Base-by-base conservation (phyloP, 1,140 invertebrate genomes). In the Globodera ellingtonae region DNA sequence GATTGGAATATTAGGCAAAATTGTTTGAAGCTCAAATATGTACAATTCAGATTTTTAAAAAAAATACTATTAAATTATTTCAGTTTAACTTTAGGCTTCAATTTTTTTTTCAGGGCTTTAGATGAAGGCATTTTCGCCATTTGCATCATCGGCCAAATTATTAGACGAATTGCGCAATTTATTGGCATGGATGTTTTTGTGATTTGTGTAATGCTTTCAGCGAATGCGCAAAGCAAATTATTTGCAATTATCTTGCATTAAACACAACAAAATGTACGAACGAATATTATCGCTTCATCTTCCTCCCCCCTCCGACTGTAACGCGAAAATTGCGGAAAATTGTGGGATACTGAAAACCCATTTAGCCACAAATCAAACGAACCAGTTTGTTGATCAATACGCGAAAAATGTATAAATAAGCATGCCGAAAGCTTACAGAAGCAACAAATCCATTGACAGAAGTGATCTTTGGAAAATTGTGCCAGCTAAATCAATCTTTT, bases 171-270 rank as follows among this genome's bases (percentile, higher is more conserved):
- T 62, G 56, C 56, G 56, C 56, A 62, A 15, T 35, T 62, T 62
- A 62, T 62, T 62, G 56, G 56, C 56, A 62, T 35, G 35, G 35
- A 35, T 35, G 35, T 35, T 35, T 35, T 35, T 35, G 35, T 35
- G 35, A 2, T 2, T 24, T 35, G 35, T 35, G 1, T 46, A 9
- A 77, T 77, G 35, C 44, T 79, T 44, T 62, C 18, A 13, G 21
- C 35, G 24, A 79, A 79, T 62, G 56, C 13, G 56, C 56, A 62
- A 62, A 18, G 56, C 56, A 62, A 62, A 62, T 62, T 62, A 62
- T 18, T 13, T 35, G 7, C 50, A 52, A 62, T 59, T 18, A 18
- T 62, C 18, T 6, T 62, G 56, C 56, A 52, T 10, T 52, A 52
- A 52, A 10, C 52, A 18, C 56, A 62, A 15, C 56, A 62, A 62